Conservation (phyloP, 2,113 vertebrate genomes). For the Ciconia maguari region DNA sequence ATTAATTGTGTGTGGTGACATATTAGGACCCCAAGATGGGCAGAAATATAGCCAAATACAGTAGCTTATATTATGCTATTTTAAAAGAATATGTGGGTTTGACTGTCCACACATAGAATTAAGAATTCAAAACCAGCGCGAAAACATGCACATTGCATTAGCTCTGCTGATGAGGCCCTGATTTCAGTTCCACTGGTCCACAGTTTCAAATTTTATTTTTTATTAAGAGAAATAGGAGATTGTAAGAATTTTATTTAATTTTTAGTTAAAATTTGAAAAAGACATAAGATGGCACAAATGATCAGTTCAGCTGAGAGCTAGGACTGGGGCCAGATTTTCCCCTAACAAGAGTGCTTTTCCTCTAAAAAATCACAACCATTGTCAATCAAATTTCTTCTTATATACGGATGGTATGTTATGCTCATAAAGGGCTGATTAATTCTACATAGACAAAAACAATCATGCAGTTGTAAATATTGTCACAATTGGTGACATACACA, state of each 20-base stretch:
- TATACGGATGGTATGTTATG: fast-evolving
- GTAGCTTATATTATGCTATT: neutral
- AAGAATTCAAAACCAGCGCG: neutral
- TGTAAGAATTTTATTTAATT: neutral
- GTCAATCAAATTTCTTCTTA: neutral
- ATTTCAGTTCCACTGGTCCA: neutral
- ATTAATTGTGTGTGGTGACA: neutral
- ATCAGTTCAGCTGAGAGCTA: neutral
- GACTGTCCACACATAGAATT: neutral
- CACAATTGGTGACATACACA: neutral
- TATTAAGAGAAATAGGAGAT: neutral
- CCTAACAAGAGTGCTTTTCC: neutral
- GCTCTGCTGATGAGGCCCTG: neutral
- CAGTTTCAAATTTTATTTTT: neutral
- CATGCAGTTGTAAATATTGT: neutral
- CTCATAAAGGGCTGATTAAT: neutral
- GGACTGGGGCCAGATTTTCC: neutral
- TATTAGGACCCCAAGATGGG: neutral
- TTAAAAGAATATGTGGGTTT: neutral
- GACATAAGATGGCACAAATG: neutral
- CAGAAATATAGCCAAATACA: neutral
- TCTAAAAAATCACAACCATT: neutral
- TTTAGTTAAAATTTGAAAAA: neutral
- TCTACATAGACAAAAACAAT: neutral
- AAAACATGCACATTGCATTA: neutral